Percentiles rank a stretch among this genome's conserved stretches.
These are phyloP conservation scores for Cephus cinctus DNA, from an alignment of 1,140 invertebrate species.

Conservation along the genomic window DNA sequence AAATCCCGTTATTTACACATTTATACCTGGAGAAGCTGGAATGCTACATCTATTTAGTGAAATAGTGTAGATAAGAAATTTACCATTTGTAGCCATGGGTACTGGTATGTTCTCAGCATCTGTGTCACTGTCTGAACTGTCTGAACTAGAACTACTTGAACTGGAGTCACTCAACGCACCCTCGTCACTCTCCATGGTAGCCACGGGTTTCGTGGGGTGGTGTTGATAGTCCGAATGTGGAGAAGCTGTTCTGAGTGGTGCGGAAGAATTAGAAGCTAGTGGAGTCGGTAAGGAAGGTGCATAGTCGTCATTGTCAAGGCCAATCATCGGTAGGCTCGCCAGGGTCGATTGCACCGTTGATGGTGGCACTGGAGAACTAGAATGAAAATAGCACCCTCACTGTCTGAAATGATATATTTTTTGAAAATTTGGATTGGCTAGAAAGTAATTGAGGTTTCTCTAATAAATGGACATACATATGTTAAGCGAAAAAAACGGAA, in stretches of 20 bases:
- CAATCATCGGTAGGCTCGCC: slow-evolving; percentile 76
- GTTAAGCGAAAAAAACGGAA: too few species aligned
- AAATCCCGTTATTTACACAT: slow-evolving; percentile 11
- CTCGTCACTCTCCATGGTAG: slow-evolving; percentile 24
- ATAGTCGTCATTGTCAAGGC: slow-evolving; percentile 63
- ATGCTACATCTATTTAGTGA: too few species aligned
- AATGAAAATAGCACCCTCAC: too few species aligned
- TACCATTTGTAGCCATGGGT: slow-evolving; percentile 31
- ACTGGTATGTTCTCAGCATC: slow-evolving; percentile 35
- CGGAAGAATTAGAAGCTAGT: slow-evolving; percentile 28
- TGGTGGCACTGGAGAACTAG: slow-evolving; percentile 58
- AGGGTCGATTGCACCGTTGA: slow-evolving; percentile 62
- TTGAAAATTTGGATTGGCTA: too few species aligned
- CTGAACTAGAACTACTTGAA: slow-evolving; percentile 46
- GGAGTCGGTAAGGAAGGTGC: slow-evolving; percentile 19
- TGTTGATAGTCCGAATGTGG: slow-evolving; percentile 11
- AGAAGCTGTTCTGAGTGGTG: slow-evolving; percentile 29
- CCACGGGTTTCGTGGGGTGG: slow-evolving; percentile 12
- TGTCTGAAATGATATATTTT: too few species aligned
- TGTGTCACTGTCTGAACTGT: slow-evolving; percentile 48
- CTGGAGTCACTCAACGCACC: slow-evolving; percentile 42
- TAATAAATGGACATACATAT: too few species aligned
- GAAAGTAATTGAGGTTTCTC: too few species aligned
- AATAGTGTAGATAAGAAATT: neutral
- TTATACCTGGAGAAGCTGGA: neutral